Evolutionary conservation across 2,797 vertebrate genomes (phyloP), one percentile per base, ranked within the genome.

Genomic region (Chrosomus eos): DNA sequence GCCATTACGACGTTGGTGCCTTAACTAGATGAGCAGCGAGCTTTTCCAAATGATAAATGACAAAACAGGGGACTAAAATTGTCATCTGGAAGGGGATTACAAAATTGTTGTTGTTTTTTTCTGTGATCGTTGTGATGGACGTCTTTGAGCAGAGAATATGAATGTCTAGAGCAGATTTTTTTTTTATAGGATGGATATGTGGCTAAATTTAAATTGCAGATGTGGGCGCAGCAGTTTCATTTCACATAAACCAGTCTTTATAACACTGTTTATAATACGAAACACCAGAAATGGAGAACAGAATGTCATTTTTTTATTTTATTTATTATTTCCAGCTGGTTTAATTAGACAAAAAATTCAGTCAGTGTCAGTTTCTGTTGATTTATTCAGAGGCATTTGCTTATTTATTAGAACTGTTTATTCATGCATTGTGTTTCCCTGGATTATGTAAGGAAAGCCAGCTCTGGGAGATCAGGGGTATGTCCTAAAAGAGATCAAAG

Each of bases 41-140:
- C 45, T 64, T 81, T 73, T 62, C 64, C 73, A 74, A 88, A 89
- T 89, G 86, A 91, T 88, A 78, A 88, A 88, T 89, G 85, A 85
- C 86, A 89, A 80, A 88, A 85, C 68, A 77, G 51, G 33, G 58
- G 74, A 62, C 58, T 83, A 51, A 77, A 88, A 89, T 90, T 87
- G 87, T 87, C 82, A 82, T 75, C 82, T 82, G 77, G 64, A 86
- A 86, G 60, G 33, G 71, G 85, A 81, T 85, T 60, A 86, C 81
- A 82, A 71, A 60, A 64, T 48, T 53, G 60, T 82, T 72, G n/a
- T 72, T 80, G 58, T 55, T 21, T 81, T 43, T 80, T 40, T 16
- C 66, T 14, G 64, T 62, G 45, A 58, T 75, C 5, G 19, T 26
- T 74, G 48, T 71, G 43, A 80, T 80, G 51, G 66, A 80, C 80